Percentiles rank a stretch among this genome's conserved stretches.
Evolutionary conservation across 2,888 invertebrate genomes (phyloP).

Genomic region (Caenorhabditis wallacei): DNA sequence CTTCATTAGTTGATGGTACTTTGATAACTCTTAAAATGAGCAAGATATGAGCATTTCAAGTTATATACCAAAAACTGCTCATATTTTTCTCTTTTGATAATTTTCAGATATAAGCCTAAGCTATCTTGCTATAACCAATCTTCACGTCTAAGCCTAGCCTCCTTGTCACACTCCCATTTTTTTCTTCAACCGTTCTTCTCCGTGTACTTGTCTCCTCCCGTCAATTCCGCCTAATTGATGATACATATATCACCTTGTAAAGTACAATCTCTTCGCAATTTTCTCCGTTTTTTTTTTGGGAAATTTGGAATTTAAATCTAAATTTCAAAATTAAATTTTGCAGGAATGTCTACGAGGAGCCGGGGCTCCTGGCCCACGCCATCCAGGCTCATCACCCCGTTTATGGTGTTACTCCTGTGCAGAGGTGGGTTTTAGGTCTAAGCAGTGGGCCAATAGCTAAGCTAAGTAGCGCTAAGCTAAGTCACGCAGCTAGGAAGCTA

Average conservation of each 20-base stretch:
- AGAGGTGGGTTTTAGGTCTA: slow-evolving; percentile 36
- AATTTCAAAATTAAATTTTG: no score
- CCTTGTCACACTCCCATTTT: not conserved
- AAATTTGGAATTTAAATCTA: no score
- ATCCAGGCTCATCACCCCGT: slow-evolving; percentile 28
- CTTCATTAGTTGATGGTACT: no score
- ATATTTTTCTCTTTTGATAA: not conserved
- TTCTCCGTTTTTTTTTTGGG: not conserved
- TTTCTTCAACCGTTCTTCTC: not conserved
- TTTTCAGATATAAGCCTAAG: no score
- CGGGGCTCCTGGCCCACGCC: slow-evolving; percentile 48
- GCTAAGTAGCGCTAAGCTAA: no score
- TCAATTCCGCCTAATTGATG: not conserved
- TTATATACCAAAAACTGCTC: no score
- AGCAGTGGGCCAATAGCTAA: no score
- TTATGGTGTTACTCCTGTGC: slow-evolving; percentile 43
- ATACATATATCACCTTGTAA: not conserved
- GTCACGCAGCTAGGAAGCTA: no score
- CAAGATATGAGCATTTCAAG: no score
- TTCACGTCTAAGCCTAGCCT: not conserved
- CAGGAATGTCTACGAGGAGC: slow-evolving; percentile 61
- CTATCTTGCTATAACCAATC: no score
- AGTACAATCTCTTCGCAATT: slow-evolving; percentile 2
- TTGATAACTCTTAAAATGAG: no score
- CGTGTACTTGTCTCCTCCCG: not conserved